Base-by-base conservation (phyloP, 2,888 invertebrate genomes). In the Auanema freiburgensis region DNA sequence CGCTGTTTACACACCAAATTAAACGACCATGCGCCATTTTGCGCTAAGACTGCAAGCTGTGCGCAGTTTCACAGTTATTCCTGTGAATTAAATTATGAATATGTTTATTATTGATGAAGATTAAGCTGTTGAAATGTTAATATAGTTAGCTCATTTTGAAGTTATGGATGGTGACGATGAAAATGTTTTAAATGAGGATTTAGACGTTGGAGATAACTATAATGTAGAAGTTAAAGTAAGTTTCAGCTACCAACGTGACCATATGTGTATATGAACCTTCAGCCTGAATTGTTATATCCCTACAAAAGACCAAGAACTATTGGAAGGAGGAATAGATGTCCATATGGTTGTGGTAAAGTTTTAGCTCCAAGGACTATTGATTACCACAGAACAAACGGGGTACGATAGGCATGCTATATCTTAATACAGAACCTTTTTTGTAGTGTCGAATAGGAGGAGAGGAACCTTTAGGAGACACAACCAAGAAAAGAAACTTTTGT, bases 361-460 rank as follows among this genome's bases (percentile, higher is more conserved):
- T 62, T 76, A 0, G 72, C 76, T 2, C 54, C 57, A 10, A 57
- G 76, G 21, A 76, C 76, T 0, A 70, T 76, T 44, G 76, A 76
- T 54, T 72, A 70, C 51, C 76, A 76, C 49, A 67, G 72, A 42
- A 71, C 70, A 46, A 72, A 76, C 41, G 76, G 76, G 54, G 72
- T 72, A n/a, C 50, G 63, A 59, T 46, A 57, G 52, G 11, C 4
- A 50, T 59, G 3, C 3, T 10, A 6, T 46, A 5, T 3, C 16
- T 18, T 3, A 16, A 10, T 46, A 21, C 16, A 46, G 46, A 46
- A 6, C 10, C 25, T 18, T 46, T 11, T 18, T 42, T 66, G 23
- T 18, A 67, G 67, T 67, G 67, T 64, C 67, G 67, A 6, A 60
- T 57, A 40, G 51, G 55, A 18, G 53, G 53, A 43, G 67, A 67